Conservation (phyloP, 2,888 invertebrate species). For the Stenichneumon culpator region DNA sequence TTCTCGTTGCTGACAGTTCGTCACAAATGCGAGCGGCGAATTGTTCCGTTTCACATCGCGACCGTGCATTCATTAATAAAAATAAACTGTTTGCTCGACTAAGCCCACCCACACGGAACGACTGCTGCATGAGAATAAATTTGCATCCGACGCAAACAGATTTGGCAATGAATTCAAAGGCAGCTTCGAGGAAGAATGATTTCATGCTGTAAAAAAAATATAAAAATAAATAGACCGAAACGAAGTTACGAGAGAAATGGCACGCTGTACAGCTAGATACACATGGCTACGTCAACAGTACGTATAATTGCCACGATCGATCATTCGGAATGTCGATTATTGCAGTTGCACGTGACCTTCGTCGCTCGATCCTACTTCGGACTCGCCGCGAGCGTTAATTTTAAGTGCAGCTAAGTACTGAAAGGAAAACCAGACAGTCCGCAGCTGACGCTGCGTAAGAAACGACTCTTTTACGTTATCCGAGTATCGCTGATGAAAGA, state of each 20-base stretch:
- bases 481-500: background rate
- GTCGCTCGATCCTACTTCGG: background rate
- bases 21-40: slow-evolving; percentile 28
- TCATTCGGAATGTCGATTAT: slow-evolving; percentile 37
- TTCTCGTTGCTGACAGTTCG: slow-evolving; percentile 25
- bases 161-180: slow-evolving; percentile 62
- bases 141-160: slow-evolving; percentile 55
- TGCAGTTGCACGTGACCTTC: slow-evolving; percentile 48
- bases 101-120: slow-evolving; percentile 59
- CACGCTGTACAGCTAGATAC: slow-evolving; percentile 18
- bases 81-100: slow-evolving; percentile 50
- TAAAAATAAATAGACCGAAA: background rate
- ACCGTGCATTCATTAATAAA: slow-evolving; percentile 46
- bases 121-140: slow-evolving; percentile 59
- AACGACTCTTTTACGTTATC: background rate
- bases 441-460: background rate
- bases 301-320: slow-evolving; percentile 49
- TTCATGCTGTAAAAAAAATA: slow-evolving; percentile 45
- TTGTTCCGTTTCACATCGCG: slow-evolving; percentile 24
- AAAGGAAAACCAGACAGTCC: slow-evolving; percentile 16
- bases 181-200: slow-evolving; percentile 58
- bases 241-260: slow-evolving; percentile 53
- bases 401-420: slow-evolving; percentile 23
- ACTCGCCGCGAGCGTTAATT: slow-evolving; percentile 24
- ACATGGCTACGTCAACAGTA: slow-evolving; percentile 36